Evolutionary conservation across 2,888 invertebrate genomes (phyloP).

Genomic region (Apodemia mormo): DNA sequence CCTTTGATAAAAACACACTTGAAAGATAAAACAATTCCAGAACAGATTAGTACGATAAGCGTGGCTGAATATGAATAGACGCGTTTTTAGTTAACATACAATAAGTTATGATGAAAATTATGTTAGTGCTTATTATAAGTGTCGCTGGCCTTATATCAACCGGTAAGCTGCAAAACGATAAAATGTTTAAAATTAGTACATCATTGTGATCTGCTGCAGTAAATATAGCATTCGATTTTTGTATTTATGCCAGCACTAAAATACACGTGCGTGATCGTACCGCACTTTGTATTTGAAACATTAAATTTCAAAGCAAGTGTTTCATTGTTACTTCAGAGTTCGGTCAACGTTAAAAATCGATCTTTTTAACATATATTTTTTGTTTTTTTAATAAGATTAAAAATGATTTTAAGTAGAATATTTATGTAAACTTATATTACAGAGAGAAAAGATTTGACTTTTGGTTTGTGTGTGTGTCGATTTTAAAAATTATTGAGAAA

Average conservation of each 20-base stretch:
- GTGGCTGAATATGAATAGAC: slow-evolving; percentile 46
- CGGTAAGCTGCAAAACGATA: slow-evolving; percentile 50
- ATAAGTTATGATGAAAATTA: slow-evolving; percentile 43
- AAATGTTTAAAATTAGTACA: background rate
- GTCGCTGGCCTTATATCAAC: slow-evolving; percentile 51
- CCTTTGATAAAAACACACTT: slow-evolving; percentile 56
- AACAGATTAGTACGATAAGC: slow-evolving; percentile 65
- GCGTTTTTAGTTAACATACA: slow-evolving; percentile 42
- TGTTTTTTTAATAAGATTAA: too few species aligned
- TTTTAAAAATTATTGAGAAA: too few species aligned
- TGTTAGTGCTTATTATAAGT: slow-evolving; percentile 47
- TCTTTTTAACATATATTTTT: too few species aligned
- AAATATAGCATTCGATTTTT: slow-evolving; percentile 9
- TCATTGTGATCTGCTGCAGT: background rate
- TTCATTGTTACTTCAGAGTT: background rate
- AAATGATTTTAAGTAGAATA: too few species aligned
- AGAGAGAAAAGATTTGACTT: too few species aligned
- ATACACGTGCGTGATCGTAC: background rate
- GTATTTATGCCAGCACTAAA: slow-evolving; percentile 13
- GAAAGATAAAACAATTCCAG: slow-evolving; percentile 58
- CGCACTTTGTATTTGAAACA: background rate
- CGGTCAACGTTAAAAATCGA: too few species aligned
- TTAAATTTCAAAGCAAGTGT: background rate
- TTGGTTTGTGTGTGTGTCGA: too few species aligned
- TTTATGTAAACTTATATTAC: too few species aligned